Evolutionary conservation across 1,140 invertebrate genomes (phyloP).

Genomic region (Ctenoplectra terminalis): DNA sequence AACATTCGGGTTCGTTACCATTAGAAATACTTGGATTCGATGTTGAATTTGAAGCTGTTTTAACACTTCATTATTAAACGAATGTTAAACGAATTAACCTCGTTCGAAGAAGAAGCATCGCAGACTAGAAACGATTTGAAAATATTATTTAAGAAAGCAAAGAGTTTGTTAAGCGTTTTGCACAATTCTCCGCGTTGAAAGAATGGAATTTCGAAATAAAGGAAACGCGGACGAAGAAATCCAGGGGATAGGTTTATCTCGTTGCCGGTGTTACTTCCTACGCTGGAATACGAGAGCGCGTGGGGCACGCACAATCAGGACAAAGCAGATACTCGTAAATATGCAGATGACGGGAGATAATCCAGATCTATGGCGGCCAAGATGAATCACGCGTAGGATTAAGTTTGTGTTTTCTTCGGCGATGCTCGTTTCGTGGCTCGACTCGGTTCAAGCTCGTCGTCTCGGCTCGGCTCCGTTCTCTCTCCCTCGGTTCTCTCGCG

Average conservation of each 20-base stretch:
- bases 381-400: constrained; percentile 75
- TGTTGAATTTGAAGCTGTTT: too few relatives aligned
- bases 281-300: constrained; percentile 41
- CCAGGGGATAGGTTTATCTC: constrained; percentile 45
- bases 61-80: too few relatives aligned
- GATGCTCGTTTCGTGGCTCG: constrained; percentile 63
- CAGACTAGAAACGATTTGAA: accelerated
- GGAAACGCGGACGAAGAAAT: background rate
- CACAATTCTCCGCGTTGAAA: too few relatives aligned
- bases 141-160: background rate
- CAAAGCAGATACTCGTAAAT: constrained; percentile 74
- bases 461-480: background rate
- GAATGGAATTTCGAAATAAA: constrained; percentile 36
- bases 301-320: constrained; percentile 68
- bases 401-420: constrained; percentile 72
- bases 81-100: too few relatives aligned
- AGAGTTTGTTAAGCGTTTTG: background rate
- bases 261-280: constrained; percentile 53
- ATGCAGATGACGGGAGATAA: constrained; percentile 79
- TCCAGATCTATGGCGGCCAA: constrained; percentile 73
- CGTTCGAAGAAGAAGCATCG: too few relatives aligned
- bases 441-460: background rate
- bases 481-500: too few relatives aligned
- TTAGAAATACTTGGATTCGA: too few relatives aligned
- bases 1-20: too few relatives aligned